Evolutionary conservation across 2,113 vertebrate species (phyloP).

Genomic region (Vulpes ferrilata): DNA sequence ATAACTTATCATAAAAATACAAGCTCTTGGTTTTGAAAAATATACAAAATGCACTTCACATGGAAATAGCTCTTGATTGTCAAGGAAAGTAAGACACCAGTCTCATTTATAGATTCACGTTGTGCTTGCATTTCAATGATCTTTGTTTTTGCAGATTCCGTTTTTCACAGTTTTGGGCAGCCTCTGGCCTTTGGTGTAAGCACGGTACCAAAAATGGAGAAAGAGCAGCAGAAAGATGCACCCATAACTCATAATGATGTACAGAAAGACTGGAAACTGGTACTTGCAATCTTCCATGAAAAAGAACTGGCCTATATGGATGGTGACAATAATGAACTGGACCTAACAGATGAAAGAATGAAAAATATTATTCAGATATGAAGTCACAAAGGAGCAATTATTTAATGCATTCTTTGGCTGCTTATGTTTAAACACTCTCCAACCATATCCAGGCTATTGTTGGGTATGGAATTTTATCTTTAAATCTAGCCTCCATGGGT

Average conservation of each 20-base stretch:
- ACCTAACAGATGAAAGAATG: constrained; percentile 89
- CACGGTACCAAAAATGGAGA: constrained; percentile 98
- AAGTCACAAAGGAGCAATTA: constrained; percentile 44
- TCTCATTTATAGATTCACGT: constrained; percentile 49
- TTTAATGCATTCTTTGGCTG: background rate
- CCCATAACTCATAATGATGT: constrained; percentile 94
- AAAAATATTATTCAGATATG: constrained; percentile 45
- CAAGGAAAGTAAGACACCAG: constrained; percentile 83
- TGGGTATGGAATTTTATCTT: background rate
- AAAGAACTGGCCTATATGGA: constrained; percentile 96
- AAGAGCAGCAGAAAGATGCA: constrained; percentile 95
- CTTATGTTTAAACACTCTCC: background rate
- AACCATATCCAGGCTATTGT: background rate
- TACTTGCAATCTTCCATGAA: constrained; percentile 95
- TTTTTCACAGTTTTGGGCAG: constrained; percentile 92
- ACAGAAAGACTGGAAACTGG: constrained; percentile 95
- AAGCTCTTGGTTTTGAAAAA: constrained; percentile 86
- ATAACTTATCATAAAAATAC: constrained; percentile 90
- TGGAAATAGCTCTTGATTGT: constrained; percentile 87
- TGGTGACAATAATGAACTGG: constrained; percentile 94
- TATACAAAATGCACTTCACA: constrained; percentile 85
- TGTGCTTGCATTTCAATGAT: constrained; percentile 86
- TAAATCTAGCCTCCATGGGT: background rate
- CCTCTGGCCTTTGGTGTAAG: constrained; percentile 97
- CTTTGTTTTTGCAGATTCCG: constrained; percentile 89